phyloP scores from a whole-genome alignment of 2,113 vertebrate species.

The Centropus bengalensis region DNA sequence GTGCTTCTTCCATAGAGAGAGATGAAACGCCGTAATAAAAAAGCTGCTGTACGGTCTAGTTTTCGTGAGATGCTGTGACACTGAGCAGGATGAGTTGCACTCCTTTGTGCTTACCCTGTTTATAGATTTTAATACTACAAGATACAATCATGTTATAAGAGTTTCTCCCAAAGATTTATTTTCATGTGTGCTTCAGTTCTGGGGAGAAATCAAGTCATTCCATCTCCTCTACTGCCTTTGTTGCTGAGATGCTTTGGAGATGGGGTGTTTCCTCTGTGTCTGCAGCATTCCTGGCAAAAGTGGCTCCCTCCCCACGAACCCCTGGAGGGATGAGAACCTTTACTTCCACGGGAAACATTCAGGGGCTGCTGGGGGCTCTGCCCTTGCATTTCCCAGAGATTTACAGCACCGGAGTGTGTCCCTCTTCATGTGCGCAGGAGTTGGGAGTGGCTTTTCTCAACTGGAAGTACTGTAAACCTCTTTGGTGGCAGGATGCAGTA shows the following conservation, averaged over 20 bases:
- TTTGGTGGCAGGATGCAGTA: neutral
- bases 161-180: constrained; percentile 10
- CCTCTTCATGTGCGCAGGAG: neutral
- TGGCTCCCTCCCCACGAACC: neutral
- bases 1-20: neutral
- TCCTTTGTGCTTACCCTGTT: neutral
- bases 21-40: neutral
- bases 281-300: neutral
- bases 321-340: neutral
- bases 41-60: neutral
- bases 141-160: neutral
- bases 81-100: neutral
- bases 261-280: neutral
- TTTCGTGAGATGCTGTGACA: neutral
- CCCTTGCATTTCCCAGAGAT: neutral
- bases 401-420: neutral
- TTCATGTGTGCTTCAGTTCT: neutral
- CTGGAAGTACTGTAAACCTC: constrained; percentile 6
- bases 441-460: neutral
- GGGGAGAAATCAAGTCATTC: neutral
- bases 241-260: neutral
- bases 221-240: constrained; percentile 28
- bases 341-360: neutral
- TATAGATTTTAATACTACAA: neutral
- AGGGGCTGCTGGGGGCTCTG: neutral